Conservation (phyloP, 1,140 invertebrate species). For the Zaprionus tsacasi region DNA sequence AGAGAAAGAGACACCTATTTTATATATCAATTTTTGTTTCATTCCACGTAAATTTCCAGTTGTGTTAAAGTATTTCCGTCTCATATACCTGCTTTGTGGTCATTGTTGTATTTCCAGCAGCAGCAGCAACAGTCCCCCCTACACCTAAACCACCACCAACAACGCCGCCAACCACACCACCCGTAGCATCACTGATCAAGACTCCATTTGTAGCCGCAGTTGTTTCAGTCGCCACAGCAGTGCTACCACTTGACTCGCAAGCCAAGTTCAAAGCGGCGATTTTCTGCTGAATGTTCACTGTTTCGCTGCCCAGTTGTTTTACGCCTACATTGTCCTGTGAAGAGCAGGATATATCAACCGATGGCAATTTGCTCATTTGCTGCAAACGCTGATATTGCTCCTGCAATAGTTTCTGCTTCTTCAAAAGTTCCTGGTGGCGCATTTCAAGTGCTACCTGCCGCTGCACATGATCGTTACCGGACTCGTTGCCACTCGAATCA, state of each 20-base stretch:
- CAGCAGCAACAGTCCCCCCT: conserved; percentile 37
- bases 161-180: conserved; percentile 62
- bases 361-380: conserved; percentile 90
- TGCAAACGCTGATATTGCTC: conserved; percentile 95
- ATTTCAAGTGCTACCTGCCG: conserved; percentile 92
- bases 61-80: conserved; percentile 92
- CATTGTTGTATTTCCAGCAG: conserved; percentile 51
- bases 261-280: conserved; percentile 86
- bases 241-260: conserved; percentile 84
- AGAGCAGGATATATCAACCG: conserved; percentile 86
- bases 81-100: conserved; percentile 92
- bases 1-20: conserved; percentile 21
- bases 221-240: conserved; percentile 84
- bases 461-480: conserved; percentile 87
- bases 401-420: conserved; percentile 93
- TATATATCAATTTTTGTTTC: conserved; percentile 83
- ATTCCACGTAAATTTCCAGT: conserved; percentile 78
- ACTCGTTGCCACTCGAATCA: conserved; percentile 86
- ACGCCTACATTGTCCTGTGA: conserved; percentile 85
- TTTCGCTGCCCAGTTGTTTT: conserved; percentile 95
- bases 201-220: conserved; percentile 56
- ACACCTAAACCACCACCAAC: conserved; percentile 55
- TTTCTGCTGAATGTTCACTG: conserved; percentile 91
- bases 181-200: conserved; percentile 79
- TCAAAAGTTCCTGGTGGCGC: conserved; percentile 92